Evolutionary conservation across 2,113 vertebrate genomes (phyloP), one percentile per base, ranked within the genome.

Genomic region (Prinia subflava): DNA sequence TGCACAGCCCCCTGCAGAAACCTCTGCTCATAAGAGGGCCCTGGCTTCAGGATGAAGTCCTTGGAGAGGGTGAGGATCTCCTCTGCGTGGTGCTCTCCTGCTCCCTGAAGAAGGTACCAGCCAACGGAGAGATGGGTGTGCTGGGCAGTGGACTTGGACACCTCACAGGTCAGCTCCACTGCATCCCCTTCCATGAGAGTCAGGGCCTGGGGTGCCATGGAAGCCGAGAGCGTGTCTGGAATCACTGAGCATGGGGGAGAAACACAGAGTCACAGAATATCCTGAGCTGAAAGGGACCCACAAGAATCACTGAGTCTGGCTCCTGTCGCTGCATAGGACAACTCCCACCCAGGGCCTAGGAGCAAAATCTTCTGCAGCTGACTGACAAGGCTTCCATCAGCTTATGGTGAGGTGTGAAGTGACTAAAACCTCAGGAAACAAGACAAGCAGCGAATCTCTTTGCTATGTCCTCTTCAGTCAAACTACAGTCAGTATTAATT

Each of bases 121-220:
- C 98, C 81, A 59, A 99, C 94, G 24, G 99, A 98, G 92, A 99
- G 96, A 53, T 99, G 99, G 3, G 99, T 99, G 65, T 99, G 99
- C 84, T 99, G 99, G 85, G 95, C 56, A 13, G 99, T 99, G 95
- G 98, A 97, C 94, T 94, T 98, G 52, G 98, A 98, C 31, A 97
- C 98, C 35, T 98, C 95, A 11, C 99, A 99, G 35, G 95, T 96
- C 55, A 99, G 97, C 57, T 97, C 96, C 83, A 99, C 83, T 0
- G 37, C 8, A 2, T 98, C 98, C 1, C 98, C 98, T 96, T 99
- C 98, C 1, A 92, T 49, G 33, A 14, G 88, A 20, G 56, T 94
- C 88, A 98, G 90, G 15, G 84, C 77, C 53, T 97, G 79, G 3
- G 95, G 52, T 7, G 13, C 77, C 95, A 98, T 98, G 68, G 95